Conservation (phyloP, 2,113 vertebrate species). For the Nothoprocta perdicaria region DNA sequence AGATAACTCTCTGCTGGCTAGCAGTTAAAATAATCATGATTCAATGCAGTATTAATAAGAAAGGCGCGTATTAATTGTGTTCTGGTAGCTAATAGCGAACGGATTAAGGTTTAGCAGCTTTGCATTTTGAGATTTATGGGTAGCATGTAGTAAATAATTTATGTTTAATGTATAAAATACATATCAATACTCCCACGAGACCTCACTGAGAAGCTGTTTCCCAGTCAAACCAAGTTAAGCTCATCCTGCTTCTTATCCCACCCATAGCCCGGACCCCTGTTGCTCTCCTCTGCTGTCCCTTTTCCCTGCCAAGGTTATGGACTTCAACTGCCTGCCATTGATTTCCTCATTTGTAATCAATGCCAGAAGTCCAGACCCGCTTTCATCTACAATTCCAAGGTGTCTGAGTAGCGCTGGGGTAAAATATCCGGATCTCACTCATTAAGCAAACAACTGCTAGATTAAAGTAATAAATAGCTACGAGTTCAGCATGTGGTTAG, state of each 20-base stretch:
- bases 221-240: background rate
- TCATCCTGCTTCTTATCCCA: background rate
- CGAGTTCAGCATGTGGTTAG: background rate
- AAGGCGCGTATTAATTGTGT: background rate
- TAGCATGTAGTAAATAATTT: background rate
- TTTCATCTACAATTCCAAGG: slow-evolving; percentile 8
- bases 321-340: slow-evolving; percentile 2
- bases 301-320: background rate
- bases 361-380: background rate
- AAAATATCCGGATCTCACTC: background rate
- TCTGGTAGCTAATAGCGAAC: background rate
- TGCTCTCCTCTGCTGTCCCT: background rate
- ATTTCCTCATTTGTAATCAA: slow-evolving; percentile 17
- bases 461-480: background rate
- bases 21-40: background rate
- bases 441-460: background rate
- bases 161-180: slow-evolving; percentile 16
- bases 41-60: slow-evolving; percentile 17
- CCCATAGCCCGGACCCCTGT: background rate
- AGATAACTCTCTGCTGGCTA: background rate
- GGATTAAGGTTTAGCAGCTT: background rate
- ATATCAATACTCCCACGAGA: background rate
- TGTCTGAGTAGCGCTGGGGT: background rate
- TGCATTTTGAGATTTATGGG: background rate
- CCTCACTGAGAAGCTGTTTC: background rate